These are phyloP conservation scores for Dusona sp. DNA, from an alignment of 2,888 invertebrate species.

Conservation along the genomic window DNA sequence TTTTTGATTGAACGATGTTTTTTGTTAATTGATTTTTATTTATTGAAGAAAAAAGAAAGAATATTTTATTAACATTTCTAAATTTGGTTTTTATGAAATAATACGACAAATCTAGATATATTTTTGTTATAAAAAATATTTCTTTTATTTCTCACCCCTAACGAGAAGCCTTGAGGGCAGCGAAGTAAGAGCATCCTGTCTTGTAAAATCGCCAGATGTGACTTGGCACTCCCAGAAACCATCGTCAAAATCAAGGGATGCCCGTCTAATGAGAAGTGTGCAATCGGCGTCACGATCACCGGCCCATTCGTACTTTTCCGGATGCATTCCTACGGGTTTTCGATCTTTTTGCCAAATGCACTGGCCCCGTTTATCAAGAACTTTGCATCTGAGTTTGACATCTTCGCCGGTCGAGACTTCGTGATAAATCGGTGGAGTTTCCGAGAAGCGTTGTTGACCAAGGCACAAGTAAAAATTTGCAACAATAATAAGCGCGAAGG, in stretches of 20 bases:
- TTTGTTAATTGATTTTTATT: neutral
- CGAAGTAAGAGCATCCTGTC: conserved; percentile 92
- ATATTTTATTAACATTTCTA: neutral
- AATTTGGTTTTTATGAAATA: neutral
- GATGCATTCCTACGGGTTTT: conserved; percentile 94
- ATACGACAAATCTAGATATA: neutral
- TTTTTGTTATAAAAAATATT: neutral
- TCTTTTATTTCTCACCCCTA: conserved; percentile 88
- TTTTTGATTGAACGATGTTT: neutral
- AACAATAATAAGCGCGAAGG: conserved; percentile 7
- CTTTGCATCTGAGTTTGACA: conserved; percentile 92
- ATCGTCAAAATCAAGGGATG: conserved; percentile 94
- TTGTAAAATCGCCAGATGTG: conserved; percentile 92
- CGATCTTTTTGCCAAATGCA: conserved; percentile 98
- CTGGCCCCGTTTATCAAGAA: conserved; percentile 93
- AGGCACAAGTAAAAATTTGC: conserved; percentile 21
- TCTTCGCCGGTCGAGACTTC: conserved; percentile 96
- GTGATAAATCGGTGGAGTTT: conserved; percentile 91
- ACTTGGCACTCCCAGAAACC: conserved; percentile 97
- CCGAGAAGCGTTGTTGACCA: conserved; percentile 91
- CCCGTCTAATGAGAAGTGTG: conserved; percentile 93
- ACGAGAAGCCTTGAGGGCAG: conserved; percentile 93
- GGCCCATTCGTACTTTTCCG: conserved; percentile 95
- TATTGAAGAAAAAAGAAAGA: neutral
- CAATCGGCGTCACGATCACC: conserved; percentile 91